Conservation (phyloP, 1,140 invertebrate species). For the Drosophila pectinifera region DNA sequence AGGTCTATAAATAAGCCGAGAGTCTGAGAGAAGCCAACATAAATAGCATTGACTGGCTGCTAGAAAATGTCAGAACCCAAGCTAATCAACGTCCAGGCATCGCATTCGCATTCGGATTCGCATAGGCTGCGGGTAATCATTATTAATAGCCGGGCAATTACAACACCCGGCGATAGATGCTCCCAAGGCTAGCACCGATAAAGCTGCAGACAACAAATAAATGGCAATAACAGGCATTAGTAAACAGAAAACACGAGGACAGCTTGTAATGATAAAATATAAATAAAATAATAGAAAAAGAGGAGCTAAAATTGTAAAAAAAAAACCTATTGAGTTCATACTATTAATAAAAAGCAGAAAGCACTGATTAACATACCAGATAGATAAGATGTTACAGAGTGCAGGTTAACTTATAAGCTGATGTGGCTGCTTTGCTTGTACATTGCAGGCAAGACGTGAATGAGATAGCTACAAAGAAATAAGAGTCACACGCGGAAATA, state of each 20-base stretch:
- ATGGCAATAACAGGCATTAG: constrained; percentile 24
- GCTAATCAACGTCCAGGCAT: constrained; percentile 64
- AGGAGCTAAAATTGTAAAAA: not conserved
- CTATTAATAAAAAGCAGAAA: no score
- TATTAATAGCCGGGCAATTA: constrained; percentile 79
- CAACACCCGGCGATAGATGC: constrained; percentile 62
- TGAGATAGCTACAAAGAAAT: no score
- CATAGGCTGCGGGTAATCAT: constrained; percentile 67
- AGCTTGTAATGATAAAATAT: not conserved
- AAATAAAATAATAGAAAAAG: not conserved
- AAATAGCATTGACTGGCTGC: constrained; percentile 73
- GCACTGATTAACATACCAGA: no score
- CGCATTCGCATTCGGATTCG: constrained; percentile 32
- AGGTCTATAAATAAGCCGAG: constrained; percentile 72
- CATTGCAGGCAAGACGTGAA: no score
- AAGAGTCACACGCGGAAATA: no score
- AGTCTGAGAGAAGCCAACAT: constrained; percentile 43
- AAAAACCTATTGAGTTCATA: not conserved
- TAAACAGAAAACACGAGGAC: not conserved
- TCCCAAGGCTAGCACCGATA: constrained; percentile 52
- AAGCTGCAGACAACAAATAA: constrained; percentile 24
- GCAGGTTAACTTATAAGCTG: no score
- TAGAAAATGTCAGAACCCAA: constrained; percentile 68
- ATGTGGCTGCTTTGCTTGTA: no score
- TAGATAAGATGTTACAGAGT: no score